phyloP scores from a whole-genome alignment of 2,113 vertebrate species.

The Mystacornis crossleyi region DNA sequence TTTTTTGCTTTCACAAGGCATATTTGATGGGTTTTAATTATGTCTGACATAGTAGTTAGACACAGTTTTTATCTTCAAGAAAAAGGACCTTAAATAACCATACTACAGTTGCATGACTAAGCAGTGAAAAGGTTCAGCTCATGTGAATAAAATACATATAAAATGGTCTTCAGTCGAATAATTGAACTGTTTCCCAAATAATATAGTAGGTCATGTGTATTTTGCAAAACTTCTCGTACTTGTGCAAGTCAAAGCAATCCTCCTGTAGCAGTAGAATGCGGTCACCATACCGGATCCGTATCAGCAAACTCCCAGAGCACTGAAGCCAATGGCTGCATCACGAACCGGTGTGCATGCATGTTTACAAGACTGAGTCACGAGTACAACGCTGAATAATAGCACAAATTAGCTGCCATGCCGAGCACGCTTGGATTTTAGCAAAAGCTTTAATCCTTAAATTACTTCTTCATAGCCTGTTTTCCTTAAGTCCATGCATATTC shows the following conservation, averaged over 20 bases:
- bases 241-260: background rate
- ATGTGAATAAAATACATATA: background rate
- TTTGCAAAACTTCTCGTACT: background rate
- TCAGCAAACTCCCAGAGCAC: background rate
- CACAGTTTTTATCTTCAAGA: background rate
- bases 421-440: background rate
- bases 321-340: background rate
- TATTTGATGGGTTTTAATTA: background rate
- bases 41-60: background rate
- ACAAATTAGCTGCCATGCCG: background rate
- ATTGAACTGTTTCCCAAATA: background rate
- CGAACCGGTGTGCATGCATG: fast-evolving
- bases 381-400: background rate
- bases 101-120: background rate
- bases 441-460: slow-evolving; percentile 38
- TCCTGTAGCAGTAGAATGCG: too few relatives aligned
- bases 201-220: background rate
- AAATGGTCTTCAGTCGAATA: background rate
- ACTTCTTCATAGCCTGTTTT: background rate
- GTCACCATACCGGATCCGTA: too few relatives aligned
- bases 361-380: background rate
- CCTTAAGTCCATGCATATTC: background rate
- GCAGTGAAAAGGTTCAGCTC: background rate
- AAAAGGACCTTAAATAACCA: background rate
- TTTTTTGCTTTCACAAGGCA: background rate